A percentile compares a stretch with the other conserved stretches of the same genome.
Evolutionary conservation across 1,140 invertebrate genomes (phyloP).

Genomic region (Drosophila simulans): DNA sequence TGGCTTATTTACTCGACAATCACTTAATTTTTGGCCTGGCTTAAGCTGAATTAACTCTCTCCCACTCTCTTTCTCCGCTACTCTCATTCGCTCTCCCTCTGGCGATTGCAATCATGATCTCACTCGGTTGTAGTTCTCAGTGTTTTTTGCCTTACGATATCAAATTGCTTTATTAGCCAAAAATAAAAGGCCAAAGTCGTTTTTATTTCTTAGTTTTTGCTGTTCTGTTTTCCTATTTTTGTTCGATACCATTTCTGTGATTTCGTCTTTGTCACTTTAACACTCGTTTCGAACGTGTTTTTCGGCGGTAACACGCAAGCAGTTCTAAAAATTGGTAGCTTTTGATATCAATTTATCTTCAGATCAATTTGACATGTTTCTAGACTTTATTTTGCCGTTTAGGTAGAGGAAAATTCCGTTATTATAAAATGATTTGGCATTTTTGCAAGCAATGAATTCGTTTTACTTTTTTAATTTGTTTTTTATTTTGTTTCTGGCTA

Average conservation of each 20-base stretch:
- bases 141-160: slow-evolving; percentile 68
- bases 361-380: slow-evolving; percentile 9
- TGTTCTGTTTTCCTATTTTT: slow-evolving; percentile 29
- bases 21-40: slow-evolving; percentile 57
- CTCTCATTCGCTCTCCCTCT: slow-evolving; percentile 13
- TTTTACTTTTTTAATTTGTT: too few relatives aligned
- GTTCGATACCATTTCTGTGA: slow-evolving; percentile 51
- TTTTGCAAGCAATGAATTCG: too few relatives aligned
- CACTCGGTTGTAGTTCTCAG: slow-evolving; percentile 55
- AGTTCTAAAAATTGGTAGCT: slow-evolving; percentile 37
- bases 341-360: slow-evolving; percentile 51
- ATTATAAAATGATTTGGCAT: not conserved
- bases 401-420: slow-evolving; percentile 15
- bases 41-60: slow-evolving; percentile 34
- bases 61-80: slow-evolving; percentile 5
- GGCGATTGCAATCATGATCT: slow-evolving; percentile 58
- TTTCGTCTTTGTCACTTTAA: slow-evolving; percentile 50
- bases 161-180: slow-evolving; percentile 79
- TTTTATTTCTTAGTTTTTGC: slow-evolving; percentile 47
- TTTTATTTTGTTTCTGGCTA: not conserved
- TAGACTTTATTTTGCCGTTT: not conserved
- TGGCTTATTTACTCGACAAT: not conserved
- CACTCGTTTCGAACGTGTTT: slow-evolving; percentile 69
- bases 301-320: slow-evolving; percentile 56
- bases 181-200: slow-evolving; percentile 57